Evolutionary conservation across 2,888 invertebrate genomes (phyloP), one percentile per base, ranked within the genome.

Genomic region (Dorcus hopei): DNA sequence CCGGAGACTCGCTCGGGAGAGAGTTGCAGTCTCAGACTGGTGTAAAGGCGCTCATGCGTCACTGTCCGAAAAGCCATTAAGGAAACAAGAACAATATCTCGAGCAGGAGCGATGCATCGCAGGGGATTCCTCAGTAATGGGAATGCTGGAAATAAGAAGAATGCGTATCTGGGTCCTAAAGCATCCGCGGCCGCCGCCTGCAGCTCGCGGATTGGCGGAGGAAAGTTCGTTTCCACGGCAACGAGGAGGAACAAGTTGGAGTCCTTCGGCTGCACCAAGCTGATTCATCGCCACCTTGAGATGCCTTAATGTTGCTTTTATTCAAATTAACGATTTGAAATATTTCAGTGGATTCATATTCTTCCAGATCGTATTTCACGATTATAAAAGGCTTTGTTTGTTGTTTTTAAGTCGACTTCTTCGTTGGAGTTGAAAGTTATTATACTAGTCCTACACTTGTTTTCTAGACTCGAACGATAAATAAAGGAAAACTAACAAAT

Each of bases 231-330:
- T 69, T 65, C 77, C 77, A 74, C 71, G 76, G 78, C 71, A 76
- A 79, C 79, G 70, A 74, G 74, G 76, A 74, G 74, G 76, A 74
- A 75, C 74, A 72, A 70, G 72, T 72, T 67, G 73, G 68, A 70
- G 69, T 67, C 73, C 68, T 71, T 72, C 73, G 72, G 70, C 70
- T 71, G 74, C 73, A 68, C 71, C 69, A 68, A 68, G 69, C 70
- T 78, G 78, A 78, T 78, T 78, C 77, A 78, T 77, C 70, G 74
- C 75, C 78, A 77, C 78, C 78, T 78, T 77, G 78, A 78, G 78
- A 78, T 77, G 76, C 76, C 77, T 76, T 78, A 78, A 78, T 77
- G 77, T 78, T 77, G 76, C 75, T 75, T 77, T 78, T 77, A 77
- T 78, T 78, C 77, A 78, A 78, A 78, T 78, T 78, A 78, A 78